Conservation (phyloP, 2,888 invertebrate genomes). For the Stomorhina lunata region DNA sequence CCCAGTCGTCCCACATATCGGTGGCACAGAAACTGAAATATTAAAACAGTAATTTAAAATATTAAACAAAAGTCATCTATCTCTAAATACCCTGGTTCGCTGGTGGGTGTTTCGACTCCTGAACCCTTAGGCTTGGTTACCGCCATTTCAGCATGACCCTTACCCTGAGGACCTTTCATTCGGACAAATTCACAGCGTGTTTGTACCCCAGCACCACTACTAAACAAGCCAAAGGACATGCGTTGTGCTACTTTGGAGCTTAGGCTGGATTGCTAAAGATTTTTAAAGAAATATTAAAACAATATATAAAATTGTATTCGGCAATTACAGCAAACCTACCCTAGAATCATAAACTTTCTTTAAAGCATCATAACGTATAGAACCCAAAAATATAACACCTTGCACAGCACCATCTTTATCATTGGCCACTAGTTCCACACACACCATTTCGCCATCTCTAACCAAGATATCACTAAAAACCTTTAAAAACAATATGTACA, state of each 20-base stretch:
- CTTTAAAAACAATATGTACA: conserved; percentile 81
- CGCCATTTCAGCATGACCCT: conserved; percentile 98
- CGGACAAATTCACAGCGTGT: conserved; percentile 96
- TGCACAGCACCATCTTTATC: conserved; percentile 92
- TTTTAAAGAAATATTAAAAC: background rate
- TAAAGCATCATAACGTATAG: conserved; percentile 97
- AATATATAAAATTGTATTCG: background rate
- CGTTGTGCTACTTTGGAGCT: conserved; percentile 97
- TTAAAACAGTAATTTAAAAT: background rate
- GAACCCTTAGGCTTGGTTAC: conserved; percentile 95
- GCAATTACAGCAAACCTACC: conserved; percentile 81
- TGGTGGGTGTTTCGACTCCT: conserved; percentile 96
- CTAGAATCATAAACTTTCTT: conserved; percentile 97
- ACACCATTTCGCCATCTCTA: conserved; percentile 99
- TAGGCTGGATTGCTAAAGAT: conserved; percentile 89
- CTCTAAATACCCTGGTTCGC: conserved; percentile 86
- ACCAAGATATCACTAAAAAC: conserved; percentile 98
- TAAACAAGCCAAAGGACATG: conserved; percentile 95
- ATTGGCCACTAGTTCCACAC: conserved; percentile 97
- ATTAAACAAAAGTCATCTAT: background rate
- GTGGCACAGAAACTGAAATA: conserved; percentile 84
- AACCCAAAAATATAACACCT: conserved; percentile 97
- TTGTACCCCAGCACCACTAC: conserved; percentile 86
- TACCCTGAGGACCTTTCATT: conserved; percentile 98
- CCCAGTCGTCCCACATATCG: conserved; percentile 95